Conservation (phyloP, 2,797 vertebrate genomes). For the Channa striata region DNA sequence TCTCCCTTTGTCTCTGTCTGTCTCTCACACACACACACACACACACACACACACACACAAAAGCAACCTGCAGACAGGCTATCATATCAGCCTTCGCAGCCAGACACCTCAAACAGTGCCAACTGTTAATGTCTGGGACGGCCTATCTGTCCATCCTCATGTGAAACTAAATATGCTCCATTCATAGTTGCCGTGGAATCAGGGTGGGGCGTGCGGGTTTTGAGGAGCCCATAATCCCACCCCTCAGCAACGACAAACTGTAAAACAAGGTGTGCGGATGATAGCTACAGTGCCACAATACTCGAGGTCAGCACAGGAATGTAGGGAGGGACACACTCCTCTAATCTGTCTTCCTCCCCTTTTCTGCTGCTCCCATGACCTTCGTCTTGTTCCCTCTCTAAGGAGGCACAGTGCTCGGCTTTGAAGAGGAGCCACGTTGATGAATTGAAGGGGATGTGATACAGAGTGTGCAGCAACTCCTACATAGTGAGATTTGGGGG, state of each 20-base stretch:
- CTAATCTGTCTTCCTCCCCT: constrained; percentile 72
- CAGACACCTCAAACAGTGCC: constrained; percentile 70
- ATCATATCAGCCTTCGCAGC: constrained; percentile 68
- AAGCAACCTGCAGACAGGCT: constrained; percentile 52
- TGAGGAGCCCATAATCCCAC: constrained; percentile 43
- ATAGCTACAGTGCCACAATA: constrained; percentile 65
- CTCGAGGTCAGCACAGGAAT: constrained; percentile 78
- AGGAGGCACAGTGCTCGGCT: constrained; percentile 43
- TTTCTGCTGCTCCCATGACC: constrained; percentile 61
- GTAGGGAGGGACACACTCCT: constrained; percentile 72
- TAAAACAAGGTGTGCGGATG: constrained; percentile 72
- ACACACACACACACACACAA: constrained; percentile 50
- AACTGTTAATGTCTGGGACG: constrained; percentile 71
- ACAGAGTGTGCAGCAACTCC: constrained; percentile 66
- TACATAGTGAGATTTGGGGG: constrained; percentile 62
- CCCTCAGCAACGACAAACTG: constrained; percentile 43
- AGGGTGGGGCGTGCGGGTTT: constrained; percentile 62
- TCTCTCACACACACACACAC: constrained; percentile 20
- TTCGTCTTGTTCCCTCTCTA: constrained; percentile 57
- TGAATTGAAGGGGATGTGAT: constrained; percentile 76
- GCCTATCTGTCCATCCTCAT: constrained; percentile 56
- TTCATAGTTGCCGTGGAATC: constrained; percentile 46
- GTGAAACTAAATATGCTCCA: constrained; percentile 58
- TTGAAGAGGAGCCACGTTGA: constrained; percentile 77
- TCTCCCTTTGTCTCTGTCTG: background rate